Conservation (phyloP, 2,113 vertebrate species). For the Pitta sordida region DNA sequence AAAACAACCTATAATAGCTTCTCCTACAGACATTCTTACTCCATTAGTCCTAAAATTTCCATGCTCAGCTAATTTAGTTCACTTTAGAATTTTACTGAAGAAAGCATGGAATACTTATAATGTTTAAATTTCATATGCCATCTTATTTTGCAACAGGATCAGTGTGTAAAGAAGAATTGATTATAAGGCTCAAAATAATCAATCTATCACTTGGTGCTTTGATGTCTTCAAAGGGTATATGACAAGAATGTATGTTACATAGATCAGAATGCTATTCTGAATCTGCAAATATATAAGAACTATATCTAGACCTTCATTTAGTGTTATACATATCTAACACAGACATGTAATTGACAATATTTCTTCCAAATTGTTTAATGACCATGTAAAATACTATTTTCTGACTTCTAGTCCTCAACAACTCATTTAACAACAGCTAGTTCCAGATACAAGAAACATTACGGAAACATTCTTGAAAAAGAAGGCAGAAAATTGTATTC, state of each 20-base stretch:
- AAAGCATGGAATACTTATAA: not conserved
- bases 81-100: conserved; percentile 10
- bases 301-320: not conserved
- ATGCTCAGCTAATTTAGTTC: not conserved
- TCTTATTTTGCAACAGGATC: not conserved
- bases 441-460: not conserved
- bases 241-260: not conserved
- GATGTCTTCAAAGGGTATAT: not conserved
- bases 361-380: not conserved
- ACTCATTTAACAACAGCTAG: not conserved
- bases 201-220: not conserved
- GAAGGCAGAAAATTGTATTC: not conserved
- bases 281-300: not conserved
- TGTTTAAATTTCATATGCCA: not conserved
- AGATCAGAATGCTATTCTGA: not conserved
- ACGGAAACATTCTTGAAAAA: not conserved
- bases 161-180: not conserved
- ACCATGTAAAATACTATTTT: not conserved
- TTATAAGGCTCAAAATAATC: not conserved
- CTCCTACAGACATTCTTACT: conserved; percentile 21
- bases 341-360: not conserved
- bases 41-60: conserved; percentile 14
- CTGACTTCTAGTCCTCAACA: not conserved
- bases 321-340: not conserved
- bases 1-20: conserved; percentile 37